Conservation (phyloP, 2,888 invertebrate genomes). For the Capitulum mitella region DNA sequence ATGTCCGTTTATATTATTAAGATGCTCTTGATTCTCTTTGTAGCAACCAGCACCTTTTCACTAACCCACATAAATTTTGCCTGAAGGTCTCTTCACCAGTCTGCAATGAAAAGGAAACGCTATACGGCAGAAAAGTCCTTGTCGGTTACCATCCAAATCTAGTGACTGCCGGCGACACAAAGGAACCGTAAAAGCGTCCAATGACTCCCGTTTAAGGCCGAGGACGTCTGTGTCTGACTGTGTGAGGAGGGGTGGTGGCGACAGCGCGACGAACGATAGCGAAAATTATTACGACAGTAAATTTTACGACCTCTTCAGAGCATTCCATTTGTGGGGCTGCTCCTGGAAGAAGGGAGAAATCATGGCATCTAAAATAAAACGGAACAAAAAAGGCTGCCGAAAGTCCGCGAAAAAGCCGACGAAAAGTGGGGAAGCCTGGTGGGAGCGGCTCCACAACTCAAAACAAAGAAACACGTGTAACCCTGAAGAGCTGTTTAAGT, state of each 20-base stretch:
- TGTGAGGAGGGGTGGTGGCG: not conserved
- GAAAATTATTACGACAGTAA: not conserved
- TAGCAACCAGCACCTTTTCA: too few relatives aligned
- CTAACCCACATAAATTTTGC: too few relatives aligned
- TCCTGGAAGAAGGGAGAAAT: not conserved
- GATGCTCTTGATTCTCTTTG: too few relatives aligned
- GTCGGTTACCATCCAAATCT: not conserved
- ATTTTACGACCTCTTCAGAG: not conserved
- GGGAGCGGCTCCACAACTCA: not conserved
- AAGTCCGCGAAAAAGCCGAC: not conserved
- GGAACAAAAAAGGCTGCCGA: not conserved
- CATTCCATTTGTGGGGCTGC: not conserved
- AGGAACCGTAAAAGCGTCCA: not conserved
- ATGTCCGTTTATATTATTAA: too few relatives aligned
- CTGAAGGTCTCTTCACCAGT: too few relatives aligned
- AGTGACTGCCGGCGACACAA: not conserved
- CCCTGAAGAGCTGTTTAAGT: not conserved
- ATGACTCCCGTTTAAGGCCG: too few relatives aligned
- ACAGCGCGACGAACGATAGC: not conserved
- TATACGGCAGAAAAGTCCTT: too few relatives aligned
- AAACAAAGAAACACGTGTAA: not conserved
- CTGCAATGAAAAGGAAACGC: too few relatives aligned
- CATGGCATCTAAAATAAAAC: not conserved
- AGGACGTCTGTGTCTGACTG: not conserved
- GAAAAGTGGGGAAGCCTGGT: not conserved